Percentiles rank a stretch among this genome's conserved stretches.
These are phyloP conservation scores for Eolophus roseicapilla DNA, from an alignment of 2,113 vertebrate species.

Conservation along the genomic window DNA sequence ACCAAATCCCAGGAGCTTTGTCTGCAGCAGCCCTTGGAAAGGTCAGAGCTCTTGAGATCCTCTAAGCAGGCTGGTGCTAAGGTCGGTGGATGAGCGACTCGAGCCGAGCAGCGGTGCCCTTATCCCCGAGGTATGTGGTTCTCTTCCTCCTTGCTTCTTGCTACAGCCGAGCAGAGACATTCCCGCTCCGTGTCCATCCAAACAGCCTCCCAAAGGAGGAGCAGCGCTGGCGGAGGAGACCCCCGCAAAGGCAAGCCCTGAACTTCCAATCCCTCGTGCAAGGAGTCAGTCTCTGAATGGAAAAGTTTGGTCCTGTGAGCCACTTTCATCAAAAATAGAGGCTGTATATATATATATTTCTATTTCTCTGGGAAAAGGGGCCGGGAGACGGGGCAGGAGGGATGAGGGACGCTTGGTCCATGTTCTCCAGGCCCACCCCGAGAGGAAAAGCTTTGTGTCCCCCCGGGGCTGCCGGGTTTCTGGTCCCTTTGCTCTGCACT, in stretches of 20 bases:
- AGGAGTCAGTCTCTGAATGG: conserved; percentile 59
- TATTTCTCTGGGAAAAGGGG: conserved; percentile 63
- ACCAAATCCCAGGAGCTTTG: neutral
- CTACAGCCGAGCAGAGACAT: neutral
- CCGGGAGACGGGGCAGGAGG: neutral
- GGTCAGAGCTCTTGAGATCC: neutral
- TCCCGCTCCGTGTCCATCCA: neutral
- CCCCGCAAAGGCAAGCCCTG: conserved; percentile 45
- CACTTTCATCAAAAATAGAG: conserved; percentile 72
- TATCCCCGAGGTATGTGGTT: conserved; percentile 54
- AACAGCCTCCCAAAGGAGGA: neutral
- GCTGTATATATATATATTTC: conserved; percentile 62
- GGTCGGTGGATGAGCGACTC: conserved; percentile 3
- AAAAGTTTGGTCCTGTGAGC: conserved; percentile 77
- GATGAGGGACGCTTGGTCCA: conserved; percentile 1
- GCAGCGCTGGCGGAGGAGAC: conserved; percentile 21
- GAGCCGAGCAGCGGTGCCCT: conserved; percentile 14
- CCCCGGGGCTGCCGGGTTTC: conserved; percentile 29
- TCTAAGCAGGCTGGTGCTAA: conserved; percentile 37
- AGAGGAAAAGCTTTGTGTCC: neutral
- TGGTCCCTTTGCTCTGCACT: conserved; percentile 33
- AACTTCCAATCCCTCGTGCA: conserved; percentile 23
- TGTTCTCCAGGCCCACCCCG: conserved; percentile 1
- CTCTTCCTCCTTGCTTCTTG: neutral
- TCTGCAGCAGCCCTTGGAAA: conserved; percentile 33